Percentiles rank a stretch among this genome's conserved stretches.
Conservation (phyloP, 1,140 invertebrate genomes). For the Drosophila virilis region DNA sequence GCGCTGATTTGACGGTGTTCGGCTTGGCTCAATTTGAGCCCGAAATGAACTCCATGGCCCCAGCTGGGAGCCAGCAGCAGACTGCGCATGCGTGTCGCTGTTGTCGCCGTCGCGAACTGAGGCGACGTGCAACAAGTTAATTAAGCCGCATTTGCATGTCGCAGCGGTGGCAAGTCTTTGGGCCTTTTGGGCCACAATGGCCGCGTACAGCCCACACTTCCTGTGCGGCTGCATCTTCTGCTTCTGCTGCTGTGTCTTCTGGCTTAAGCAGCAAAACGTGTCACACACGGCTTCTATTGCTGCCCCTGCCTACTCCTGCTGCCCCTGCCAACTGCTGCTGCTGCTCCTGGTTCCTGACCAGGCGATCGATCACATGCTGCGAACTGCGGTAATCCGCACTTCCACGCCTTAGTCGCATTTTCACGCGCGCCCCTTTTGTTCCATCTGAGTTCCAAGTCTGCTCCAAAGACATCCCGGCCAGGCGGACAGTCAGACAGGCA, state of each 20-base stretch:
- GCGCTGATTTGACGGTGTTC: conserved; percentile 74
- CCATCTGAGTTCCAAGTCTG: conserved; percentile 3
- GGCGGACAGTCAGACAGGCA: conserved; percentile 55
- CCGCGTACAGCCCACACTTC: conserved; percentile 71
- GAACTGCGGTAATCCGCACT: conserved; percentile 80
- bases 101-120: conserved; percentile 34
- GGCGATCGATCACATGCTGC: conserved; percentile 79
- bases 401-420: conserved; percentile 81
- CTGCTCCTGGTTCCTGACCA: conserved; percentile 22
- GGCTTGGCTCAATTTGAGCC: conserved; percentile 36
- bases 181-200: conserved; percentile 21
- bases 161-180: conserved; percentile 17
- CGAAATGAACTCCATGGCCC: conserved; percentile 33
- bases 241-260: neutral
- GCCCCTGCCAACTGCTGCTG: neutral
- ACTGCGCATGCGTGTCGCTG: conserved; percentile 72
- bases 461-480: conserved; percentile 56
- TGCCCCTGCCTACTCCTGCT: neutral
- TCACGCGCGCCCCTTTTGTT: conserved; percentile 75
- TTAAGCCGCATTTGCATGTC: conserved; percentile 81
- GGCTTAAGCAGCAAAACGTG: conserved; percentile 69
- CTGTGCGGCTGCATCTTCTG: conserved; percentile 43
- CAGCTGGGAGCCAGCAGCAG: conserved; percentile 3
- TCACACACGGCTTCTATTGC: conserved; percentile 68
- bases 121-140: conserved; percentile 82